Percentiles rank a stretch among this genome's conserved stretches.
Evolutionary conservation across 2,888 invertebrate genomes (phyloP).

Genomic region (Pristionchus arcanus): DNA sequence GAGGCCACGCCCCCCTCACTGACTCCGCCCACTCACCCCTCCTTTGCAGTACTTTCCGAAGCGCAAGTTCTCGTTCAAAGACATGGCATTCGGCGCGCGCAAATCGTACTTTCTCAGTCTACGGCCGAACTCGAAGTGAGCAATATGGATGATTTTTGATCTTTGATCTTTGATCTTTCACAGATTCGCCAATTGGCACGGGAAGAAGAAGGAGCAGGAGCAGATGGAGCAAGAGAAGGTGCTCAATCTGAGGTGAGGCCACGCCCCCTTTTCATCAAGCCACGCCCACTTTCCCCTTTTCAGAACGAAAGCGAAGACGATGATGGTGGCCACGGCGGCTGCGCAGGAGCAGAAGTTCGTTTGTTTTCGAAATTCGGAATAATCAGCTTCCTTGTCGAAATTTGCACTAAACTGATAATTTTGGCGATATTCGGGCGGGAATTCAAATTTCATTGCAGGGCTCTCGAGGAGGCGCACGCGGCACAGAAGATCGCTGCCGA

Average conservation of each 20-base stretch:
- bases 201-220: constrained; percentile 57
- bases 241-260: constrained; percentile 17
- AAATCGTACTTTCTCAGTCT: constrained; percentile 60
- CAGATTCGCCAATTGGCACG: constrained; percentile 54
- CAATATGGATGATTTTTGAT: background rate
- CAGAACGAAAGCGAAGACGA: constrained; percentile 44
- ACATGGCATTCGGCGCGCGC: constrained; percentile 61
- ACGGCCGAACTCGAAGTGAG: constrained; percentile 60
- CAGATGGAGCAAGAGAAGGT: constrained; percentile 21
- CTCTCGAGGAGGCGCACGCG: constrained; percentile 12
- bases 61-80: constrained; percentile 55
- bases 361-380: background rate
- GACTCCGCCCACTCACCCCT: constrained; percentile 11
- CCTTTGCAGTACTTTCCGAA: constrained; percentile 52
- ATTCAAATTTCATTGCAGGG: background rate
- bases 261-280: background rate
- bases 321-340: constrained; percentile 43
- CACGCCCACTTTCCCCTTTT: background rate
- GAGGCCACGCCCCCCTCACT: background rate
- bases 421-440: background rate
- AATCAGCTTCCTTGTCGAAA: background rate
- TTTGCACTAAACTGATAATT: background rate
- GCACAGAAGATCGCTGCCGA: background rate
- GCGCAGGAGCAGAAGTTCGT: constrained; percentile 39
- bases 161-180: constrained; percentile 11